These are phyloP conservation scores for Homalodisca vitripennis DNA, from an alignment of 1,140 invertebrate genomes.

Conservation along the genomic window DNA sequence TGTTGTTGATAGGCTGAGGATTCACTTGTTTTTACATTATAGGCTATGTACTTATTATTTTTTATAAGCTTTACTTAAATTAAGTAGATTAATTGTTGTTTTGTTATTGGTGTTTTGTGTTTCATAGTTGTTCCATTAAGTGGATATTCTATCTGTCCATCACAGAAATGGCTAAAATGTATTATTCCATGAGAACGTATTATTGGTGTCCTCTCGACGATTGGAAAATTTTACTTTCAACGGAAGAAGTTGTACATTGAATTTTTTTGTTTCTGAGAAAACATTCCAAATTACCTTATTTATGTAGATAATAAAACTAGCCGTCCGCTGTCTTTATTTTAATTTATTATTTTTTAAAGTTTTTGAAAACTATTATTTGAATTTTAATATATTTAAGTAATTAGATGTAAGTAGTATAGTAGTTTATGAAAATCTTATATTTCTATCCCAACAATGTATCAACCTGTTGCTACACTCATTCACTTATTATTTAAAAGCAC, in stretches of 20 bases:
- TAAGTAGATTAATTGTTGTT: constrained; percentile 1
- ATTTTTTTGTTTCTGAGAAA: too few species aligned
- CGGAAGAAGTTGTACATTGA: too few species aligned
- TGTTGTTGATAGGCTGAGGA: constrained; percentile 13
- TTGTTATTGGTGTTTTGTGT: background rate
- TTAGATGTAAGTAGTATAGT: constrained; percentile 10
- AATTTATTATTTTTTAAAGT: background rate
- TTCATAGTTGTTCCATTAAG: background rate
- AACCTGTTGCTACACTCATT: background rate
- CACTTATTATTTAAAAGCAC: background rate
- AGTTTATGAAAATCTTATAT: constrained; percentile 3
- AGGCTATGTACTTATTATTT: constrained; percentile 18
- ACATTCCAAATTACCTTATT: constrained; percentile 3
- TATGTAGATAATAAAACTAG: constrained; percentile 15
- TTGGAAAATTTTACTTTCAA: too few species aligned
- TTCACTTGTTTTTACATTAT: background rate
- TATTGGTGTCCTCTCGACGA: too few species aligned
- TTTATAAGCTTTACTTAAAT: constrained; percentile 6
- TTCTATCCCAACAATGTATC: constrained; percentile 4
- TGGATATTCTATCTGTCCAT: too few species aligned
- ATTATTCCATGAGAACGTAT: too few species aligned
- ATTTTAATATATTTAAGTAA: constrained; percentile 7
- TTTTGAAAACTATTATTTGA: background rate
- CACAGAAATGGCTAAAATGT: too few species aligned
- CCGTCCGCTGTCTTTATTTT: constrained; percentile 9